A percentile compares a stretch with the other conserved stretches of the same genome.
phyloP scores from a whole-genome alignment of 2,797 vertebrate genomes.

The Mus caroli region DNA sequence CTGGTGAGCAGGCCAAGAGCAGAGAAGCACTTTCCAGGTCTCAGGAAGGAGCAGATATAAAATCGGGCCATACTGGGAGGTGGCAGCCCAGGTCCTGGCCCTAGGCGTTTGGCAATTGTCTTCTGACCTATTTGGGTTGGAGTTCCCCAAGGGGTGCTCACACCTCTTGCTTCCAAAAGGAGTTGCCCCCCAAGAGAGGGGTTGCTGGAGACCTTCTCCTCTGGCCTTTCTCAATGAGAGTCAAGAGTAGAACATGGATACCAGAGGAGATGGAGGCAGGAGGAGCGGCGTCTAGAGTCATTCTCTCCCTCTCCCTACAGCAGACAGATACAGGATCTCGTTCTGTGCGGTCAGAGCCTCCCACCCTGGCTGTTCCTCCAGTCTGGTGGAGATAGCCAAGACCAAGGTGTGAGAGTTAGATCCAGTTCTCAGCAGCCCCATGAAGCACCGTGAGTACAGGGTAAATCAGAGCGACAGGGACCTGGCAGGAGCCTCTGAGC shows the following conservation, averaged over 20 bases:
- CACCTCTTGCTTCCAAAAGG: background rate
- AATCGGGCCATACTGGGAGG: background rate
- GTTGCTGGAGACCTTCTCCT: background rate
- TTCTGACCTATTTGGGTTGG: background rate
- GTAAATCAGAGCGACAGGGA: slow-evolving; percentile 71
- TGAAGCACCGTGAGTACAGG: background rate
- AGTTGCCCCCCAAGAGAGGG: background rate
- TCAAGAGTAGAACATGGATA: background rate
- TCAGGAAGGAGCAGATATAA: background rate
- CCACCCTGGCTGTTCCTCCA: background rate
- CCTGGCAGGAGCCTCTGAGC: slow-evolving; percentile 80
- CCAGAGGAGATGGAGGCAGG: background rate
- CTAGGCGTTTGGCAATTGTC: background rate
- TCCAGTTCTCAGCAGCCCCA: slow-evolving; percentile 59
- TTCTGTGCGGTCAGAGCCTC: background rate
- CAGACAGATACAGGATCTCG: background rate
- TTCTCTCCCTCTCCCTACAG: background rate
- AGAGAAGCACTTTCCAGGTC: background rate
- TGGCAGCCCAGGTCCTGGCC: background rate
- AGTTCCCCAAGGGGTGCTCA: too few species aligned
- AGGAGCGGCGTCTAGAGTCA: background rate
- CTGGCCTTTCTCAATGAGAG: background rate
- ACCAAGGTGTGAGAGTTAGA: slow-evolving; percentile 30
- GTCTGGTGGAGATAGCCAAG: background rate
- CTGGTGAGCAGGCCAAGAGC: background rate